Percentiles rank a stretch among this genome's conserved stretches.
These are phyloP conservation scores for Spodoptera litura DNA, from an alignment of 1,140 invertebrate genomes.

Conservation along the genomic window DNA sequence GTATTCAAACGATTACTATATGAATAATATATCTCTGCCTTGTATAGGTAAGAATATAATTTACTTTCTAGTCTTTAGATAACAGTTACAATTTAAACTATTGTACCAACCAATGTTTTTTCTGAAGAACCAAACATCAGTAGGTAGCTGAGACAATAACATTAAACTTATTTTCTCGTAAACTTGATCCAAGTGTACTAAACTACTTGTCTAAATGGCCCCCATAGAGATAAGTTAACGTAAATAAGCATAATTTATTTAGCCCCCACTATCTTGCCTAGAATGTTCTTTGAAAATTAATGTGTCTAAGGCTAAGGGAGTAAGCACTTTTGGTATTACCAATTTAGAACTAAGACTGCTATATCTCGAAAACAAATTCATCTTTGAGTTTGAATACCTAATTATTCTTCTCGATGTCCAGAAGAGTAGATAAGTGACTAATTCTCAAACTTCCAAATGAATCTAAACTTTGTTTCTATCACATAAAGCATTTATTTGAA, in stretches of 20 bases:
- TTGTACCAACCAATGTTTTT: background rate
- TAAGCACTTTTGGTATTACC: background rate
- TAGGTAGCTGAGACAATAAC: background rate
- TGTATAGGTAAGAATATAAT: too few species aligned
- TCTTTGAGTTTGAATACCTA: background rate
- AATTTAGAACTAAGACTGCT: background rate
- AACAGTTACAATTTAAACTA: background rate
- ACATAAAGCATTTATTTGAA: background rate
- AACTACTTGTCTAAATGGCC: constrained; percentile 19
- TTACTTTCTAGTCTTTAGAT: too few species aligned
- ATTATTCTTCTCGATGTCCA: too few species aligned
- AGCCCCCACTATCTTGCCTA: background rate
- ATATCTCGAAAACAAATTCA: background rate
- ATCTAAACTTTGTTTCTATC: background rate
- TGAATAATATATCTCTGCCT: too few species aligned
- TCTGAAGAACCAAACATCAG: background rate
- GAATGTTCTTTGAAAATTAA: constrained; percentile 18
- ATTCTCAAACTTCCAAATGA: background rate
- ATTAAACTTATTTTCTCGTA: constrained; percentile 17
- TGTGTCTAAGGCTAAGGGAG: background rate
- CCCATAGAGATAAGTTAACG: constrained; percentile 5
- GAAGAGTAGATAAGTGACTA: background rate
- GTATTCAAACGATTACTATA: too few species aligned
- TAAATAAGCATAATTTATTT: constrained; percentile 27
- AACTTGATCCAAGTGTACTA: constrained; percentile 15